Evolutionary conservation across 2,888 invertebrate genomes (phyloP).

Genomic region (Drosophila colorata): DNA sequence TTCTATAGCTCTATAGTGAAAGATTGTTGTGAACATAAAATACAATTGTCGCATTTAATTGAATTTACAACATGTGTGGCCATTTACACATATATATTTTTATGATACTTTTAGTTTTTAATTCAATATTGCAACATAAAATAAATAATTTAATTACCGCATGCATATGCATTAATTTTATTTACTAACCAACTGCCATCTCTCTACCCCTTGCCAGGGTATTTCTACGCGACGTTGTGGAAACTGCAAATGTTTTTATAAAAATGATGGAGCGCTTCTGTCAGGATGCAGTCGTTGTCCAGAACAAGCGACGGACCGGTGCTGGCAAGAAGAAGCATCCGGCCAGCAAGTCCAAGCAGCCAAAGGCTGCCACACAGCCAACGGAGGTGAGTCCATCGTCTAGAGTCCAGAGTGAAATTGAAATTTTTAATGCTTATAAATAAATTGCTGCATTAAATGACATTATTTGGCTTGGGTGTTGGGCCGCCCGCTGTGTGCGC

Average conservation of each 20-base stretch:
- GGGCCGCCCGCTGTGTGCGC: conserved; percentile 65
- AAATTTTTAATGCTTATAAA: conserved; percentile 66
- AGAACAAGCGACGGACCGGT: conserved; percentile 86
- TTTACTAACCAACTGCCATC: conserved; percentile 48
- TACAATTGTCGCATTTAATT: conserved; percentile 63
- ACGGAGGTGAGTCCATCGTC: conserved; percentile 74
- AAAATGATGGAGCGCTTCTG: conserved; percentile 94
- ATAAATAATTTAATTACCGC: conserved; percentile 67
- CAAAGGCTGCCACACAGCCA: conserved; percentile 52
- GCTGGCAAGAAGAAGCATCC: conserved; percentile 75
- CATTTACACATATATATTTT: background rate
- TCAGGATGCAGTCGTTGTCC: conserved; percentile 89
- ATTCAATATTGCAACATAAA: conserved; percentile 33
- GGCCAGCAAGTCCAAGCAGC: conserved; percentile 83
- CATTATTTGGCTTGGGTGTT: conserved; percentile 64
- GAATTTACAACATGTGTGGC: conserved; percentile 54
- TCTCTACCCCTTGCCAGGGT: conserved; percentile 86
- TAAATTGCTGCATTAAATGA: conserved; percentile 72
- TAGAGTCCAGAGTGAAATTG: conserved; percentile 27
- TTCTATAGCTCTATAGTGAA: background rate
- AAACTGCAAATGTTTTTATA: conserved; percentile 95
- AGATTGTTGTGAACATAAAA: conserved; percentile 37
- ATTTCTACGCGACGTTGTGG: conserved; percentile 94
- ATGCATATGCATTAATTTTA: conserved; percentile 51
- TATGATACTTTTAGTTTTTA: conserved; percentile 17